Conservation (phyloP, 1,140 invertebrate genomes). For the Adelges cooleyi region DNA sequence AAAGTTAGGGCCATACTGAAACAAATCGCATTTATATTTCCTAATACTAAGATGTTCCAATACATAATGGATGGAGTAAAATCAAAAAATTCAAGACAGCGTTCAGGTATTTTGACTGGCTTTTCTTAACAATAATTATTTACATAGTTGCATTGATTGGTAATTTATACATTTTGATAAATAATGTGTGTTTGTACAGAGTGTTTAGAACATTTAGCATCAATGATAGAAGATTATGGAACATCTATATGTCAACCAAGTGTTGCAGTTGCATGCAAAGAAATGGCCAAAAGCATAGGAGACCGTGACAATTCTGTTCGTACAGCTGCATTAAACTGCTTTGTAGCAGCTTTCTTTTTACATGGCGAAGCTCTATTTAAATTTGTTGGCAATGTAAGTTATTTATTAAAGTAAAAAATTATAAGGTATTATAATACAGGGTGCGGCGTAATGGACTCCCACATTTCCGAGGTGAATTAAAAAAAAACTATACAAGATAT, state of each 20-base stretch:
- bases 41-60: constrained; percentile 77
- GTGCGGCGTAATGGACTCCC: no score
- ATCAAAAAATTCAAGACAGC: constrained; percentile 90
- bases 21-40: constrained; percentile 73
- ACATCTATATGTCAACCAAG: constrained; percentile 70
- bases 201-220: constrained; percentile 82
- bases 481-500: no score
- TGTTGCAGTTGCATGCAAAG: constrained; percentile 67
- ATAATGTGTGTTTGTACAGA: constrained; percentile 43
- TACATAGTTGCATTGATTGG: no score
- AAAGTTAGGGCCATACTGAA: constrained; percentile 76
- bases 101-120: constrained; percentile 73
- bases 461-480: no score
- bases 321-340: constrained; percentile 87
- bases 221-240: constrained; percentile 75
- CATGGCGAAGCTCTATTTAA: constrained; percentile 79
- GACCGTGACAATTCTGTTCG: constrained; percentile 93
- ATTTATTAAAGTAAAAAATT: constrained; percentile 1
- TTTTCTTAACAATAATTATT: no score
- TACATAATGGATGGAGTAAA: constrained; percentile 90
- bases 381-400: constrained; percentile 70
- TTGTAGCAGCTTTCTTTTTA: constrained; percentile 79
- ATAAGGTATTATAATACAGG: no score
- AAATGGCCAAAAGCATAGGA: constrained; percentile 86
- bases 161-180: neutral